Evolutionary conservation across 1,140 invertebrate species (phyloP).

Genomic region (Hycleus cichorii): DNA sequence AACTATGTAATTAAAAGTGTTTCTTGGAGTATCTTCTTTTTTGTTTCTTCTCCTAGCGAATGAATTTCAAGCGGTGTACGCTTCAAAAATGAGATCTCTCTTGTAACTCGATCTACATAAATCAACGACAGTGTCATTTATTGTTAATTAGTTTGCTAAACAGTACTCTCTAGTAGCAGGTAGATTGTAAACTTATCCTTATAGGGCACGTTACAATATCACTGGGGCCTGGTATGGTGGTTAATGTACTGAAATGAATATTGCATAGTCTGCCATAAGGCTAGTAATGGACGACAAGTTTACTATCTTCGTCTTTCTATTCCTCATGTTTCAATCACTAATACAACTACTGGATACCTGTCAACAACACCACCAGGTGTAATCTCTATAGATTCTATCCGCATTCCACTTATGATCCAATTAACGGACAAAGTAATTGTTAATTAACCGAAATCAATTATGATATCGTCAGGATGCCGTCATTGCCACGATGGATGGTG

Average conservation of each 20-base stretch:
- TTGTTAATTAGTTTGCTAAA: too few species aligned
- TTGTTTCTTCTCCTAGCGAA: too few species aligned
- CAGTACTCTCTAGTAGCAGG: neutral
- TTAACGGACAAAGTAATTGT: conserved; percentile 30
- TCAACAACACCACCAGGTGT: conserved; percentile 24
- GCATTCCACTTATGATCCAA: conserved; percentile 29
- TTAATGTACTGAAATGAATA: conserved; percentile 15
- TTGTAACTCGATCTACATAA: too few species aligned
- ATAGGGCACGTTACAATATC: neutral
- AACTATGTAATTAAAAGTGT: too few species aligned
- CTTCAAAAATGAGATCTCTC: too few species aligned
- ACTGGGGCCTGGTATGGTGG: conserved; percentile 7
- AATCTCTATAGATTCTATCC: conserved; percentile 24
- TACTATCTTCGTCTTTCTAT: neutral
- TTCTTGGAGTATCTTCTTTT: too few species aligned
- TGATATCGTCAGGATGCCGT: conserved; percentile 5
- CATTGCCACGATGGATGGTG: conserved; percentile 7
- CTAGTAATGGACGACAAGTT: neutral
- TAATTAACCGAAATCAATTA: conserved; percentile 25
- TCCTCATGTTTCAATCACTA: conserved; percentile 21
- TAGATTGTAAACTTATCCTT: conserved; percentile 1
- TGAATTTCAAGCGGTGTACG: too few species aligned
- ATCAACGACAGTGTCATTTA: too few species aligned
- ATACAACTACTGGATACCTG: conserved; percentile 27
- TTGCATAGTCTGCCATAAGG: conserved; percentile 9